Base-by-base conservation (phyloP, 2,113 vertebrate species). In the Gnathonemus longibarbis region DNA sequence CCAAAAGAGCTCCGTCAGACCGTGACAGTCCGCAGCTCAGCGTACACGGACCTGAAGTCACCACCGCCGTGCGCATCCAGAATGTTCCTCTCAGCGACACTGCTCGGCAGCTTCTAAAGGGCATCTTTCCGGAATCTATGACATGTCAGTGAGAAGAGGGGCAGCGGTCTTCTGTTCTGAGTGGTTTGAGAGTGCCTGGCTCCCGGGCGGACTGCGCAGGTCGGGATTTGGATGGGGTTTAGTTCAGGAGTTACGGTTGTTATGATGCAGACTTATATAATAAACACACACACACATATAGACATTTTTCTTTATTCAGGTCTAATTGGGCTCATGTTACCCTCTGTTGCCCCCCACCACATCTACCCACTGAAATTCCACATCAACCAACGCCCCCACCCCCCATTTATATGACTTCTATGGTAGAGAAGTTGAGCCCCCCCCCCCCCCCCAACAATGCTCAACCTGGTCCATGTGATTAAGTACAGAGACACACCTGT, bases 401-500 rank as follows among this genome's bases (percentile, higher is more conserved):
- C 66, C 66, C 27, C 27, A 15, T 35, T 35, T 74, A 35, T 35
- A 74, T 74, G 66, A 35, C 66, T 15, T 31, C 27, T 35, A 74
- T 15, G 2, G 11, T 74, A 31, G 62, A n/a, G 9, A 74, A 74
- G 66, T 74, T 27, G 24, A 10, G 5, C 31, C 42, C 15, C 2
- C 74, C 31, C 42, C 15, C 2, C 74, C 31, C 3, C 39, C 83
- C 80, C 83, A 24, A 21, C 19, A 0, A 62, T 24, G 19, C 88
- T 89, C 89, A 50, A 52, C 70, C 42, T 85, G 74, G 85, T 83
- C 87, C 46, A 84, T 80, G 88, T 93, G 92, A 93, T 92, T 89
- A 91, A 93, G 91, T 87, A 52, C 48, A 50, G n/a, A 48, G 48
- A 90, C 88, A 53, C 86, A 90, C 89, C 56, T 56, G 27, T 42